Evolutionary conservation across 2,113 vertebrate genomes (phyloP), one percentile per base, ranked within the genome.

Genomic region (Grammomys dolichurus): DNA sequence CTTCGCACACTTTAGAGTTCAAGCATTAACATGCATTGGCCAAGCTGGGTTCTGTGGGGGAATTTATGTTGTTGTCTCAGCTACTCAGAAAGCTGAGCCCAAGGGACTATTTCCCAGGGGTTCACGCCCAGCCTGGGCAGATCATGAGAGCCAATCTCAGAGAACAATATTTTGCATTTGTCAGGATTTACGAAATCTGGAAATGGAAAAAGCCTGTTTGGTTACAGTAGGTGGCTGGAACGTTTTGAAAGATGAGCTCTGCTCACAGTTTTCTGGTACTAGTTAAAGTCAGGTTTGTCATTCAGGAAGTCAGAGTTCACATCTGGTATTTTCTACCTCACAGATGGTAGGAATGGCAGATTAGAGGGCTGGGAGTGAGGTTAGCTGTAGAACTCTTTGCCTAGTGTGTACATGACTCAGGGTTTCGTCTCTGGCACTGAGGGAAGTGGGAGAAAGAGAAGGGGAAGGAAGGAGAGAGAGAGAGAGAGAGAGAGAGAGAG

Each of bases 151-250:
- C 16, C 24, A 26, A n/a, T 40, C 36, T 54, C 22, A 51, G 58
- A 75, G n/a, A 46, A 60, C n/a, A 85, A 90, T 86, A 67, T 48
- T 33, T 97, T 96, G 70, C 94, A 43, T 80, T 93, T 65, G 60
- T 95, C 78, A 95, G 73, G 33, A 81, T 90, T 95, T 94, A 96
- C 95, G 96, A 94, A 96, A 95, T 88, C 84, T 96, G 91, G 94
- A 95, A 93, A 95, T 36, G 67, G n/a, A 97, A 87, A 92, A 97
- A 97, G 98, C 93, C 43, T 95, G 85, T 92, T 98, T 93, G 96
- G 95, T 95, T 98, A 96, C 75, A 65, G 80, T 17, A 60, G 56
- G 19, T 82, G 69, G 58, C 89, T 87, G 65, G 28, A 28, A 96
- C 22, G 28, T 48, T 58, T 43, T 85, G 51, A 70, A 63, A 76